Base-by-base conservation (phyloP, 2,113 vertebrate species). In the Anarhynchus alexandrinus region DNA sequence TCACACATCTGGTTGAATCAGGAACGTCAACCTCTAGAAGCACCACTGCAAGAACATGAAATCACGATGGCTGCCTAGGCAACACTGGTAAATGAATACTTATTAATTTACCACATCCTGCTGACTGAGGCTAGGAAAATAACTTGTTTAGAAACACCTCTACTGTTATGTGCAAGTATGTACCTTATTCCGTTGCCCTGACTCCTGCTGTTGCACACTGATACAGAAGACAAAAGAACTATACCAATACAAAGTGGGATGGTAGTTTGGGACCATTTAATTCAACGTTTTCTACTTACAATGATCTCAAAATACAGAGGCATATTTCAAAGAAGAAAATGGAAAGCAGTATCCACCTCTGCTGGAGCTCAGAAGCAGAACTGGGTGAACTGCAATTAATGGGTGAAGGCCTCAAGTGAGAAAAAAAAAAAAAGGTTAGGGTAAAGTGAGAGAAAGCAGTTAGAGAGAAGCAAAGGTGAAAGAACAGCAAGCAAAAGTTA, bases 311-410 rank as follows among this genome's bases (percentile, higher is more conserved):
- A 96, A 93, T 91, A 86, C 32, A 95, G 78, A 88, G 49, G 82
- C 36, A 52, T 85, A 93, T 80, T 94, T 94, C 94, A 94, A 95
- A 95, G 96, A 96, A 95, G 82, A 67, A 84, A 90, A 96, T 94
- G 94, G 74, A 97, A 92, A 95, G 91, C 91, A 95, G 82, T 86
- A 79, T 96, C 95, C 89, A 97, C 82, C 89, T 95, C 93, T 96
- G 93, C 78, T 83, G 55, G 71, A 89, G 77, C 71, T 94, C 93
- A 94, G 85, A 95, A 95, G 81, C 85, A 93, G 94, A 95, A 94
- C 69, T 93, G 86, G 52, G 91, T 86, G 81, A 97, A 94, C 94
- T 94, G 93, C 89, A 92, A 65, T 80, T 92, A 86, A 95, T 96
- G 93, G 70, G 62, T 95, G 73, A 88, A 93, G 73, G 90, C 95